Evolutionary conservation across 2,797 vertebrate species (phyloP), one percentile per base, ranked within the genome.

Genomic region (Pseudochromis fuscus): DNA sequence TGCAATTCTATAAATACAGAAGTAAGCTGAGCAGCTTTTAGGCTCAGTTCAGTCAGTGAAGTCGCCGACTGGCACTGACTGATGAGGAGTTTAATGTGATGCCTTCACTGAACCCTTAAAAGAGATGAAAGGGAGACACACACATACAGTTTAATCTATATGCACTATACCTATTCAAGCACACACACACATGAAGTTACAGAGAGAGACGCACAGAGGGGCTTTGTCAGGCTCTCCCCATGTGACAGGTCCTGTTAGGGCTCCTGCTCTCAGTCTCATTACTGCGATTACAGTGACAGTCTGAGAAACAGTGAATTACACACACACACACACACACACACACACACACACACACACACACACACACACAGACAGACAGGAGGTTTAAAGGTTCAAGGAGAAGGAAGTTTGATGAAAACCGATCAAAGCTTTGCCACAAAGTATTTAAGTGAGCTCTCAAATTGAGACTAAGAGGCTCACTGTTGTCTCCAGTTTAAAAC

Each of bases 261-360:
- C 66, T 81, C 74, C 77, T 40, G 48, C 63, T 80, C 59, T 35
- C 37, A 7, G 73, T 65, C 87, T 89, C 87, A 93, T 93, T 93
- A 93, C 73, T 81, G 65, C 87, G 71, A 93, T 93, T 93, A 91
- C 57, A 69, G 61, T 46, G 75, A 87, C 71, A 60, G 75, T 52
- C 66, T 78, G 73, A 75, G 77, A 83, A 79, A 75, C 40, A 27
- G 35, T 13, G 44, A 37, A 37, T 45, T 62, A 21, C 64, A 46
- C 60, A 2, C 11, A 10, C 7, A 19, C 37, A 9, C 33, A n/a
- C 40, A 59, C 52, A 52, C 48, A 46, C 60, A 2, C 11, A 10
- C 7, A 19, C 37, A 9, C 33, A n/a, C 40, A 59, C 52, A 52
- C 48, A 21, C 64, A 46, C 60, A 2, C 11, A 10, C 7, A 19